Evolutionary conservation across 2,797 vertebrate species (phyloP).

Genomic region (Parotocinclus haroldoi): DNA sequence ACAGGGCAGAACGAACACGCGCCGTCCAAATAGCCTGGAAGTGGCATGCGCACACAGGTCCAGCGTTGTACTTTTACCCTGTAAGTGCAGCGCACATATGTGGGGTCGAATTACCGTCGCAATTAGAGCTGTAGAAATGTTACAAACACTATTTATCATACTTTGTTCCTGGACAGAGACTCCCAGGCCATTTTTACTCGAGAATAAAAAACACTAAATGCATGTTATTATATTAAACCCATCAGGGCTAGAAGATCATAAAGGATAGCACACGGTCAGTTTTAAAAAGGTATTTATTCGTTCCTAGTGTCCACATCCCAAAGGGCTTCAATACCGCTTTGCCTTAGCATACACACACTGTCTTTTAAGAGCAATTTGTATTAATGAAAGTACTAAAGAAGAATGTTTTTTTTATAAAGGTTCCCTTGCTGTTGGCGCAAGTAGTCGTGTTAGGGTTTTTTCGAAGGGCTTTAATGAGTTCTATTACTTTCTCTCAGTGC

Average conservation of each 20-base stretch:
- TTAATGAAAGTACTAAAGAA: not conserved
- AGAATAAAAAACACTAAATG: slow-evolving; percentile 5
- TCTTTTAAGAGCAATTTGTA: too few species aligned
- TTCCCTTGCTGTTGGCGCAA: slow-evolving; percentile 18
- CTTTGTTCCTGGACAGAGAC: not conserved
- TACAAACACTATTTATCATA: not conserved
- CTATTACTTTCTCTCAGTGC: slow-evolving; percentile 19
- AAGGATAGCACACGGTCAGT: not conserved
- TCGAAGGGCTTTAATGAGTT: slow-evolving; percentile 35
- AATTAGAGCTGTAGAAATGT: not conserved
- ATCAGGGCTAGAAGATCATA: slow-evolving; percentile 4
- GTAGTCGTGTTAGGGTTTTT: not conserved
- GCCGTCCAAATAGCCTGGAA: not conserved
- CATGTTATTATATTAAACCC: not conserved
- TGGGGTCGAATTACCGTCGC: not conserved
- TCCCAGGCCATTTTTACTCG: not conserved
- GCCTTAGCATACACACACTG: slow-evolving; percentile 50
- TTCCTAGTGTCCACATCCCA: slow-evolving; percentile 21
- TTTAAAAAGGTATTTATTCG: slow-evolving; percentile 13
- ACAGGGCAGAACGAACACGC: not conserved
- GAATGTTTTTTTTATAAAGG: slow-evolving; percentile 16
- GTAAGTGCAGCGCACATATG: not conserved
- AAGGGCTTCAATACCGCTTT: slow-evolving; percentile 45
- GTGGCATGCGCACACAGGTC: not conserved
- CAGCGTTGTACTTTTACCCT: slow-evolving; percentile 1